These are phyloP conservation scores for Epinephelus awoara DNA, from an alignment of 2,797 vertebrate genomes.

Conservation along the genomic window DNA sequence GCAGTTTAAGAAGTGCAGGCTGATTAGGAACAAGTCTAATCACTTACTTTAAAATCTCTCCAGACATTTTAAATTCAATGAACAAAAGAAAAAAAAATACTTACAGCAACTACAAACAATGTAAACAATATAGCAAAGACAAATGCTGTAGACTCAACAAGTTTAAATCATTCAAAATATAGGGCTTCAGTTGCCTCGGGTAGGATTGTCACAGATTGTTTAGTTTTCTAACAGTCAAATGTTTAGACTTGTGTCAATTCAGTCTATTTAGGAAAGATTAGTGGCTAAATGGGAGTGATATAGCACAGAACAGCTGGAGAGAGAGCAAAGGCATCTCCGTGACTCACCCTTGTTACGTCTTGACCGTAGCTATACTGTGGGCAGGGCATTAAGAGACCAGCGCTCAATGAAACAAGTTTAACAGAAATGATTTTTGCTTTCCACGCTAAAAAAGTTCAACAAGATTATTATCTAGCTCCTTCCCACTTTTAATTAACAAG, in stretches of 20 bases:
- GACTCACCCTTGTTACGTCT: slow-evolving; percentile 28
- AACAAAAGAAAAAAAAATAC: slow-evolving; percentile 7
- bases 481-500: too few relatives aligned
- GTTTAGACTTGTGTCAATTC: slow-evolving; percentile 34
- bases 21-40: too few relatives aligned
- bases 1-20: neutral
- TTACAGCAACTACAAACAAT: slow-evolving; percentile 11
- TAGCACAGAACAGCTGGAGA: slow-evolving; percentile 10
- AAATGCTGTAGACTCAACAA: slow-evolving; percentile 26
- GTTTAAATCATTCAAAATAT: neutral
- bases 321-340: slow-evolving; percentile 23
- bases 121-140: slow-evolving; percentile 4
- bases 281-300: slow-evolving; percentile 11
- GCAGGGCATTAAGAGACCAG: slow-evolving; percentile 12
- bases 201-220: slow-evolving; percentile 29
- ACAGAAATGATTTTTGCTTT: neutral
- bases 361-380: slow-evolving; percentile 20
- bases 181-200: neutral
- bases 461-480: too few relatives aligned
- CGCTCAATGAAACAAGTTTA: neutral
- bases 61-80: slow-evolving; percentile 8
- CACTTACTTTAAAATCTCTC: neutral
- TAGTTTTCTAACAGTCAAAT: slow-evolving; percentile 35
- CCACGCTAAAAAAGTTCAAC: neutral
- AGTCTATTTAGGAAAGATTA: slow-evolving; percentile 17